Conservation (phyloP, 2,797 vertebrate genomes). For the Decapterus maruadsi region DNA sequence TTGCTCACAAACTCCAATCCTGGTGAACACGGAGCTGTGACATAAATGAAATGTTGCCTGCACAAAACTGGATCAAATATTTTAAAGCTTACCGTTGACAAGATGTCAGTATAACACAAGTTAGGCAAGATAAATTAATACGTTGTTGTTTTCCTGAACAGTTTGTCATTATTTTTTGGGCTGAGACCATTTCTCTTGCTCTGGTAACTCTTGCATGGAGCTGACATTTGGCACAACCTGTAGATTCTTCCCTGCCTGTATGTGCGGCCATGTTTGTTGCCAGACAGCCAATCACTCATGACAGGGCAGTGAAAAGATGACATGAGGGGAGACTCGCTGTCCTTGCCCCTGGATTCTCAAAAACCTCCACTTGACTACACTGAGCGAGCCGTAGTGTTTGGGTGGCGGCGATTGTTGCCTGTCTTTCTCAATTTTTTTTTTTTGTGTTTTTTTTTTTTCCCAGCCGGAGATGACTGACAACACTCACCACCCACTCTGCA, state of each 20-base stretch:
- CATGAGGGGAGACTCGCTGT: conserved; percentile 45
- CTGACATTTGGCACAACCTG: conserved; percentile 60
- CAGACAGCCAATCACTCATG: conserved; percentile 54
- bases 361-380: conserved; percentile 57
- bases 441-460: too few species aligned
- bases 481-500: conserved; percentile 71
- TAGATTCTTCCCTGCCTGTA: conserved; percentile 38
- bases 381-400: conserved; percentile 44
- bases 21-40: not conserved
- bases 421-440: conserved; percentile 50
- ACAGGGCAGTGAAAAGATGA: conserved; percentile 55
- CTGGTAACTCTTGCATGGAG: conserved; percentile 24
- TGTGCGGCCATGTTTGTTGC: conserved; percentile 50
- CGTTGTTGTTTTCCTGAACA: conserved; percentile 9
- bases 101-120: not conserved
- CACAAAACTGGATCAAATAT: not conserved
- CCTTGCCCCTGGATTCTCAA: conserved; percentile 60
- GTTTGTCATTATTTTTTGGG: conserved; percentile 27
- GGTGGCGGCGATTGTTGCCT: conserved; percentile 67
- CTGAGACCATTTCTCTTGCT: conserved; percentile 2
- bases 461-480: conserved; percentile 71
- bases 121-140: not conserved
- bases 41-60: not conserved
- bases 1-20: not conserved
- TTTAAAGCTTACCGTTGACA: not conserved